Conservation (phyloP, 2,888 invertebrate genomes). For the Drosophila hamatofila region DNA sequence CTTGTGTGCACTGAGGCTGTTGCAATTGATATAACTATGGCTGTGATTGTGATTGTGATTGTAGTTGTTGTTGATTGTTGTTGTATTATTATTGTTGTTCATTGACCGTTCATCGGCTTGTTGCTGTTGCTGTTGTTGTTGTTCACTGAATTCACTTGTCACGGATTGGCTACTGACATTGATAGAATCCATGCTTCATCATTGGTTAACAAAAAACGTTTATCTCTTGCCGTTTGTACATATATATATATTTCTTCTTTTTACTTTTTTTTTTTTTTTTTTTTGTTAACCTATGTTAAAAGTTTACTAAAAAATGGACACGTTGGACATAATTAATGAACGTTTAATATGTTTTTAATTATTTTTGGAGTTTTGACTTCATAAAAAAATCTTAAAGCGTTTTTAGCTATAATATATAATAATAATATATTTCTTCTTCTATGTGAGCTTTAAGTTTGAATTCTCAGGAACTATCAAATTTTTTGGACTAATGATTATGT, state of each 20-base stretch:
- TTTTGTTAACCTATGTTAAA: slow-evolving; percentile 34
- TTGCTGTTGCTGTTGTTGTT: slow-evolving; percentile 47
- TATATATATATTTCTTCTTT: slow-evolving; percentile 9
- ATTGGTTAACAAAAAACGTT: slow-evolving; percentile 58
- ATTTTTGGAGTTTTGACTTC: slow-evolving; percentile 31
- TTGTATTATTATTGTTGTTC: slow-evolving; percentile 58
- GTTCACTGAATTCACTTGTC: slow-evolving; percentile 86
- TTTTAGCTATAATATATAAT: neutral
- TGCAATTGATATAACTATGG: slow-evolving; percentile 36
- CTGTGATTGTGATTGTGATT: slow-evolving; percentile 40
- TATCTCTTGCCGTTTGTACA: slow-evolving; percentile 22
- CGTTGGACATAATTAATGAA: slow-evolving; percentile 67
- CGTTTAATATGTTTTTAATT: slow-evolving; percentile 76
- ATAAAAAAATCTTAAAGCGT: slow-evolving; percentile 20
- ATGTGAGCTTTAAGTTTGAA: neutral
- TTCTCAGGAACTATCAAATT: neutral
- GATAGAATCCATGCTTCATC: slow-evolving; percentile 86
- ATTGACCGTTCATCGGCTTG: slow-evolving; percentile 67
- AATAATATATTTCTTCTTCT: neutral
- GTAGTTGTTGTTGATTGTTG: slow-evolving; percentile 58
- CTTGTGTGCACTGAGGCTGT: slow-evolving; percentile 45
- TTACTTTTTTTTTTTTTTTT: neutral
- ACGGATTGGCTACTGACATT: slow-evolving; percentile 86
- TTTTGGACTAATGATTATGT: slow-evolving; percentile 1
- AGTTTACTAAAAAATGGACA: slow-evolving; percentile 47